Percentiles rank a stretch among this genome's conserved stretches.
These are phyloP conservation scores for Bubo scandiacus DNA, from an alignment of 2,113 vertebrate genomes.

Conservation along the genomic window DNA sequence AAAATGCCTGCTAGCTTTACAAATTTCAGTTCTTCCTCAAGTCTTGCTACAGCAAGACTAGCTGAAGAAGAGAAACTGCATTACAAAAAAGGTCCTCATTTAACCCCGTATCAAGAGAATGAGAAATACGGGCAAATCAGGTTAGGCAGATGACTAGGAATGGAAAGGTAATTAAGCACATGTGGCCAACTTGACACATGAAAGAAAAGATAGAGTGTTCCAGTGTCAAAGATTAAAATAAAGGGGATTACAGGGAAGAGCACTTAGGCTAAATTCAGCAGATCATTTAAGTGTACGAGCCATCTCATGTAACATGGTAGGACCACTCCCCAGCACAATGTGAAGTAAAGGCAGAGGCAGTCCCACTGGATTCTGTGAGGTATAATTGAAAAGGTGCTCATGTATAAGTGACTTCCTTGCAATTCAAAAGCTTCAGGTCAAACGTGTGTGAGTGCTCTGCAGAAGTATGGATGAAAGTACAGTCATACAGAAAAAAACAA, in stretches of 20 bases:
- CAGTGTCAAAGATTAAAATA: not conserved
- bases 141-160: not conserved
- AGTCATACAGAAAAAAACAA: not conserved
- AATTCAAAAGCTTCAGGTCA: not conserved
- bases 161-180: not conserved
- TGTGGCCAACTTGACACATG: not conserved
- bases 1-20: not conserved
- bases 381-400: not conserved
- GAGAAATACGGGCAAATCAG: not conserved
- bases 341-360: not conserved
- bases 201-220: not conserved
- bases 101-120: not conserved
- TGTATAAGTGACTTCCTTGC: not conserved
- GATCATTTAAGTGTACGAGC: not conserved
- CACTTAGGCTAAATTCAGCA: not conserved
- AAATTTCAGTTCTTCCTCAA: not conserved
- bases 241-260: not conserved
- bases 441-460: not conserved
- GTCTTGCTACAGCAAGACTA: not conserved
- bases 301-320: not conserved
- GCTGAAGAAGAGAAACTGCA: not conserved
- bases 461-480: not conserved
- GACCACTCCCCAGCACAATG: not conserved
- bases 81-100: not conserved
- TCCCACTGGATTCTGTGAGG: not conserved